These are phyloP conservation scores for Varanus salvator DNA, from an alignment of 2,113 vertebrate genomes.

Conservation along the genomic window DNA sequence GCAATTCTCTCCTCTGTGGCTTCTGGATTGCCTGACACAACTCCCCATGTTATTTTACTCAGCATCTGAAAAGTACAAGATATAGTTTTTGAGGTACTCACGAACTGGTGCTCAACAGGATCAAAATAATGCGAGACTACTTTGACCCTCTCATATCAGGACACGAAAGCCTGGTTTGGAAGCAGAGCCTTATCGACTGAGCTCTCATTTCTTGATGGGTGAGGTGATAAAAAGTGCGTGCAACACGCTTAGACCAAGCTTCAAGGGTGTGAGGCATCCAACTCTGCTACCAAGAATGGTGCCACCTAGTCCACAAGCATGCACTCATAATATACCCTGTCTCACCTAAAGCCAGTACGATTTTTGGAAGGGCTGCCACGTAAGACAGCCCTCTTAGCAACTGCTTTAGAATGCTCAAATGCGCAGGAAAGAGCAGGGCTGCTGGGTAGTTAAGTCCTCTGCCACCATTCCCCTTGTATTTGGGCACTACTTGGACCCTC, in stretches of 20 bases:
- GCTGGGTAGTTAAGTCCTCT: background rate
- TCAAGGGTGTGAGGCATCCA: background rate
- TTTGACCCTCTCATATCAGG: background rate
- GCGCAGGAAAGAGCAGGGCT: background rate
- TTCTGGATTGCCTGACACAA: background rate
- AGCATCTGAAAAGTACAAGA: background rate
- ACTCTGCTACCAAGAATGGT: background rate
- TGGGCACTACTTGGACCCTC: background rate
- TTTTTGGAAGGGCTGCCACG: background rate
- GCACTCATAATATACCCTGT: background rate
- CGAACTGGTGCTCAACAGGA: background rate
- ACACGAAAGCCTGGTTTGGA: background rate
- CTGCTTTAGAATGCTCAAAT: background rate
- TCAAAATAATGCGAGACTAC: background rate
- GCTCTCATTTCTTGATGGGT: background rate
- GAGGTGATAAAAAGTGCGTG: background rate
- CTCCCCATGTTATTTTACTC: background rate
- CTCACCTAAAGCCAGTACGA: background rate
- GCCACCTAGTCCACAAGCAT: no score
- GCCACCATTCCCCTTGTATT: background rate
- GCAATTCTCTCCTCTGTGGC: background rate
- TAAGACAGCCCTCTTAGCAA: no score
- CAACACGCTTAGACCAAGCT: background rate
- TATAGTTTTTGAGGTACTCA: background rate
- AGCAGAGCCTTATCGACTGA: background rate